Base-by-base conservation (phyloP, 92 coral and sea anemone genomes). In the Galaxea fascicularis region DNA sequence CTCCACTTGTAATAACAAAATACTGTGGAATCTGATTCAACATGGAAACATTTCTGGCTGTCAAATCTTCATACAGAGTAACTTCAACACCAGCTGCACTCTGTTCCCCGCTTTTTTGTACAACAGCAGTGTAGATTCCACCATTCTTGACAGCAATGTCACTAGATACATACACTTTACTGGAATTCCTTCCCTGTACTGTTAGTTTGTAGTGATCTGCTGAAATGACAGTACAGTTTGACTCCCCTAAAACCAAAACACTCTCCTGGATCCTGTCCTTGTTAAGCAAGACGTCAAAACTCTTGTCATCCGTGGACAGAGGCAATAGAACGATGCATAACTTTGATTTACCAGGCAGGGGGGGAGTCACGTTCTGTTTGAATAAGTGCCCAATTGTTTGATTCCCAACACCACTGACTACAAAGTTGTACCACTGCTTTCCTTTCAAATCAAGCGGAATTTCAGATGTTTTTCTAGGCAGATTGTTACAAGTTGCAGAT, bases 1-100 rank as follows among this genome's bases (percentile, higher is more conserved):
- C 96, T 77, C 96, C 96, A 90, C 94, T 90, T 54, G 96, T 93
- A 49, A 93, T 90, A 24, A 93, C 94, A 68, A 93, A 88, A 71
- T 93, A 93, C 76, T 93, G 96, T 4, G 96, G 96, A 39, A 93
- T 82, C 35, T 93, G 96, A 93, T 93, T 90, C 54, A 93, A 56
- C 94, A 93, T 93, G 8, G 96, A 90, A 17, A 93, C 90, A 24
- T 62, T 73, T 69, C 77, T 88, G 10, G 92, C 87, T 25, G 87
- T 85, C 80, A 88, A 21, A 41, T 93, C 96, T 66, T 90, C 74
- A 53, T 84, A 93, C 47, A 90, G 47, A 35, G 68, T 73, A 16
- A 93, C 69, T 4, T 78, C 82, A 45, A n/a, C 71, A 49, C 18
- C 69, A 69, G 14, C 77, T 39, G 39, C 24, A 8, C 54, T 46